Conservation (phyloP, 2,888 invertebrate species). For the Lasioglossum pauxillum region DNA sequence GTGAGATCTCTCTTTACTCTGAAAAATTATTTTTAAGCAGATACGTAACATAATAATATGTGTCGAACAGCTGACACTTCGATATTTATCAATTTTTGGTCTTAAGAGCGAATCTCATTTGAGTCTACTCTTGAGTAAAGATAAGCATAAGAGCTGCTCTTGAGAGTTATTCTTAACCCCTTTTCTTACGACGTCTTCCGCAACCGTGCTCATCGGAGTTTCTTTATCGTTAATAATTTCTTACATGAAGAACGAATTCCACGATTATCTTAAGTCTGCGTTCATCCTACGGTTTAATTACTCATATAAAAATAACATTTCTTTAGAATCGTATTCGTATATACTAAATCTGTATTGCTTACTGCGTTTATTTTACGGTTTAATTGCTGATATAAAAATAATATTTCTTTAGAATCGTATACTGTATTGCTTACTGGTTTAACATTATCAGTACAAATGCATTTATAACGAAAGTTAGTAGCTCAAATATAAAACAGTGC, state of each 20-base stretch:
- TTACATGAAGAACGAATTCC: not conserved
- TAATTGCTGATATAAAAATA: not conserved
- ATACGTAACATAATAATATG: not conserved
- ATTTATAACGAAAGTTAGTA: not conserved
- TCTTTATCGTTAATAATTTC: constrained; percentile 10
- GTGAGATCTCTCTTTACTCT: not conserved
- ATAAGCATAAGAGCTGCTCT: constrained; percentile 1
- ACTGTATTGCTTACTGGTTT: not conserved
- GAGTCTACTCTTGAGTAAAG: not conserved
- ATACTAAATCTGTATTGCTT: not conserved
- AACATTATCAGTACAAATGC: not conserved
- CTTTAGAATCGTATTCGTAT: not conserved
- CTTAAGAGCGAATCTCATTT: not conserved
- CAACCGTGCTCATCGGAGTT: not conserved
- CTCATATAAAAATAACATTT: not conserved
- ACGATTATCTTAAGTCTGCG: not conserved
- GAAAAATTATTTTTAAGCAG: not conserved
- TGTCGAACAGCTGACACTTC: not conserved
- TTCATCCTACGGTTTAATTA: not conserved
- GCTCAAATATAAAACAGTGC: not conserved
- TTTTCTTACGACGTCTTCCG: not conserved
- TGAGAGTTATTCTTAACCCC: constrained; percentile 4
- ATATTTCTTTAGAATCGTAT: not conserved
- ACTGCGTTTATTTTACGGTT: not conserved
- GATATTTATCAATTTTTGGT: not conserved